Conservation (phyloP, 1,140 invertebrate species). For the Cephus cinctus region DNA sequence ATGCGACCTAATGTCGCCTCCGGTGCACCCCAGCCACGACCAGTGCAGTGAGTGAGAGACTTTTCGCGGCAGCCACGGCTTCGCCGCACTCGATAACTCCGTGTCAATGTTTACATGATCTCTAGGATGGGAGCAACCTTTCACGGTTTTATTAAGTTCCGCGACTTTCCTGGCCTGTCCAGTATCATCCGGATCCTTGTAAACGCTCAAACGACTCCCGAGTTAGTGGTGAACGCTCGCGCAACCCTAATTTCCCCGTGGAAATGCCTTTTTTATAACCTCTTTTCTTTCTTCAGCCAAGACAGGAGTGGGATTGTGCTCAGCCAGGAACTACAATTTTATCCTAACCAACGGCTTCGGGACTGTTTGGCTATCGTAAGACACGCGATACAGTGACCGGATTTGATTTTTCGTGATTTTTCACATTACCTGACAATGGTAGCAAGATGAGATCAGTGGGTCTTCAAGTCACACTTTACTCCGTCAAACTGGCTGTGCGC, state of each 20-base stretch:
- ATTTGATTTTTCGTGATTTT: neutral
- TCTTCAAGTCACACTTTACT: neutral
- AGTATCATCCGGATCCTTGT: neutral
- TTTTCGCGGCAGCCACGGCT: no score
- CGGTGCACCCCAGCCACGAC: slow-evolving; percentile 23
- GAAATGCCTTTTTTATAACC: slow-evolving; percentile 34
- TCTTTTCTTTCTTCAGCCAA: slow-evolving; percentile 24
- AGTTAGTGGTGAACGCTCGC: slow-evolving; percentile 8
- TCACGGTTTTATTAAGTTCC: slow-evolving; percentile 20
- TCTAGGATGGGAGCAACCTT: slow-evolving; percentile 35
- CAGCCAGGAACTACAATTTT: slow-evolving; percentile 1
- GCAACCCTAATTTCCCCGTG: neutral
- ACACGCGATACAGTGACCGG: no score
- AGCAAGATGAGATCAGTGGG: neutral
- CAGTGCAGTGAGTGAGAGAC: slow-evolving; percentile 28
- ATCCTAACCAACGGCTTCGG: neutral
- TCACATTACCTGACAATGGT: neutral
- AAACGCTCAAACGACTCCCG: neutral
- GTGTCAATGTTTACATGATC: slow-evolving; percentile 55
- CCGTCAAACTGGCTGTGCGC: slow-evolving; percentile 5
- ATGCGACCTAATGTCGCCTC: slow-evolving; percentile 30
- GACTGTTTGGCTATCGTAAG: no score
- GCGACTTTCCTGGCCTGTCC: slow-evolving; percentile 3
- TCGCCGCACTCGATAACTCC: slow-evolving; percentile 8
- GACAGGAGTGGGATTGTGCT: slow-evolving; percentile 16